A percentile compares a stretch with the other conserved stretches of the same genome.
These are phyloP conservation scores for Coracias cyanogaster DNA, from an alignment of 2,797 vertebrate genomes.

Conservation along the genomic window DNA sequence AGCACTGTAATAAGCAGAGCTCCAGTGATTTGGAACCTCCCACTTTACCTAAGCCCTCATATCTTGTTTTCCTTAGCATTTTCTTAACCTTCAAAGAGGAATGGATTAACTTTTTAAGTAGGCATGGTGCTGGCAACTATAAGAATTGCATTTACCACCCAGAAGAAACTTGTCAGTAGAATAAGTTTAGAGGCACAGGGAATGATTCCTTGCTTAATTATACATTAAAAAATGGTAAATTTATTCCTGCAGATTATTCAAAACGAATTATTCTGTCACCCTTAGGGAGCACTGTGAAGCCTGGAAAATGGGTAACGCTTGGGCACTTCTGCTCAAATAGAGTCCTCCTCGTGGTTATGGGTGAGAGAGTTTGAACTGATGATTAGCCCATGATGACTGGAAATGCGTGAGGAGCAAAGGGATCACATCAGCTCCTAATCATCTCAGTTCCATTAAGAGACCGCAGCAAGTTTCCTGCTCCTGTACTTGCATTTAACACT, in stretches of 20 bases:
- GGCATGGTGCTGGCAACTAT: neutral
- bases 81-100: conserved; percentile 46
- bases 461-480: neutral
- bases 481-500: neutral
- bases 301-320: neutral
- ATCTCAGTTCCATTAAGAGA: neutral
- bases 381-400: neutral
- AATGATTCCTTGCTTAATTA: conserved; percentile 19
- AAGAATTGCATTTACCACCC: neutral
- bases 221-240: conserved; percentile 35
- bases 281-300: neutral
- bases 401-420: neutral
- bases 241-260: conserved; percentile 36
- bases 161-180: neutral
- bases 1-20: neutral
- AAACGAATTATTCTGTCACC: neutral
- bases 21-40: conserved; percentile 34
- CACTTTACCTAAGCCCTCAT: neutral
- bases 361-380: neutral
- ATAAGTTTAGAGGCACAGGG: neutral
- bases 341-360: neutral
- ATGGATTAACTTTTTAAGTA: conserved; percentile 28
- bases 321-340: neutral
- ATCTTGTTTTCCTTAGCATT: conserved; percentile 37
- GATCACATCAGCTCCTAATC: neutral